These are phyloP conservation scores for Chiridota heheva DNA, from an alignment of 35 echinoderm and acorn worm species.

Conservation along the genomic window DNA sequence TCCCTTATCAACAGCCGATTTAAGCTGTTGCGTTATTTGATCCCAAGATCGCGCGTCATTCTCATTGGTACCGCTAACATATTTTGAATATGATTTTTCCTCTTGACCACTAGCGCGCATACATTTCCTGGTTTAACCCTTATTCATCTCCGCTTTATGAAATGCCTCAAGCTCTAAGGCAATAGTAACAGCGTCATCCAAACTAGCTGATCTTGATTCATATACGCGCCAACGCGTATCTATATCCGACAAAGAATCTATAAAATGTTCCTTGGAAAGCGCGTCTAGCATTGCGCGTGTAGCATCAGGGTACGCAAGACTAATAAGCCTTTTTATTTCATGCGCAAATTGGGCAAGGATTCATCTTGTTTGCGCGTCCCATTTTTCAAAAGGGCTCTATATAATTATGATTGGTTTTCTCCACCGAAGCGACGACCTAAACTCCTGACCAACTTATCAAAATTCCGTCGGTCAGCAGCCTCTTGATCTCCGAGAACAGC, in stretches of 20 bases:
- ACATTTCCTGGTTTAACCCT: too few species aligned
- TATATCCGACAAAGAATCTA: neutral
- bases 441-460: neutral
- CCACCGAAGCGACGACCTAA: neutral
- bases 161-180: constrained; percentile 42
- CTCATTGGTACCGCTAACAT: too few species aligned
- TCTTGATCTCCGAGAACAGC: neutral
- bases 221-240: constrained; percentile 26
- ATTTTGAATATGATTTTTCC: too few species aligned
- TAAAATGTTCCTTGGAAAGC: constrained; percentile 24
- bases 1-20: too few species aligned
- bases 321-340: neutral
- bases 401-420: neutral
- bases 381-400: constrained; percentile 5
- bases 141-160: constrained; percentile 26
- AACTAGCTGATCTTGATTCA: constrained; percentile 1
- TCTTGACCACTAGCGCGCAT: too few species aligned
- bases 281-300: neutral
- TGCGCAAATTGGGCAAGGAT: neutral
- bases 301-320: neutral
- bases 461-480: neutral
- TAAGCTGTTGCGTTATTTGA: too few species aligned
- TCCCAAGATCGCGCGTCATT: too few species aligned
- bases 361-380: neutral
- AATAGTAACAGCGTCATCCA: constrained; percentile 18